Base-by-base conservation (phyloP, 2,888 invertebrate genomes). In the Eurytoma californica region DNA sequence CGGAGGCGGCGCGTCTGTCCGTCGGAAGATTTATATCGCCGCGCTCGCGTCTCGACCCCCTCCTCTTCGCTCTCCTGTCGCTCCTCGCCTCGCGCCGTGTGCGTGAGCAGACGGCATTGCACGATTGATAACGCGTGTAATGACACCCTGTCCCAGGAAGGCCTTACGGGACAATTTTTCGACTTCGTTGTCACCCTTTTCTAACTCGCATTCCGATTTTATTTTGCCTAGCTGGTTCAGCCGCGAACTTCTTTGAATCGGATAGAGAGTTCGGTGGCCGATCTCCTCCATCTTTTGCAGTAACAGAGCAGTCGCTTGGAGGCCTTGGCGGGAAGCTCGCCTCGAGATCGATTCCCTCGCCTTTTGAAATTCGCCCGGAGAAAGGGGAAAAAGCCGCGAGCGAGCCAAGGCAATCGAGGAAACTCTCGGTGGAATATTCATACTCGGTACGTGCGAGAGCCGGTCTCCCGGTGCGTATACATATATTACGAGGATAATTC, bases 1-100 rank as follows among this genome's bases (percentile, higher is more conserved):
- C 83, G 87, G 87, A 86, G 89, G 89, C 89, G 89, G 89, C 86
- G 88, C 89, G 86, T 88, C 87, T 86, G 89, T 89, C 89, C 83
- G 85, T 86, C 77, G 80, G 83, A 86, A 89, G 89, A 89, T 89
- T 89, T 89, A 89, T 89, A 87, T 86, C 84, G 82, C 79, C 78
- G 79, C 80, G 77, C 60, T 65, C 72, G 68, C 63, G 30, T 39
- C 53, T 49, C 39, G 39, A 39, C 20, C 28, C 49, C 66, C 20
- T 60, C 20, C 20, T 20, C 24, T 51, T 24, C 47, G 58, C 47
- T 49, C 47, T 58, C 39, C 61, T n/a, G 53, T 51, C 12, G 49
- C 58, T 47, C 67, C 1, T 12, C 18, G 3, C 12, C 57, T 55
- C 30, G n/a, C 18, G 68, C 14, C 2, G 39, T 18, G 70, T 49